Base-by-base conservation (phyloP, 2,888 invertebrate species). In the Elaeidobius kamerunicus region DNA sequence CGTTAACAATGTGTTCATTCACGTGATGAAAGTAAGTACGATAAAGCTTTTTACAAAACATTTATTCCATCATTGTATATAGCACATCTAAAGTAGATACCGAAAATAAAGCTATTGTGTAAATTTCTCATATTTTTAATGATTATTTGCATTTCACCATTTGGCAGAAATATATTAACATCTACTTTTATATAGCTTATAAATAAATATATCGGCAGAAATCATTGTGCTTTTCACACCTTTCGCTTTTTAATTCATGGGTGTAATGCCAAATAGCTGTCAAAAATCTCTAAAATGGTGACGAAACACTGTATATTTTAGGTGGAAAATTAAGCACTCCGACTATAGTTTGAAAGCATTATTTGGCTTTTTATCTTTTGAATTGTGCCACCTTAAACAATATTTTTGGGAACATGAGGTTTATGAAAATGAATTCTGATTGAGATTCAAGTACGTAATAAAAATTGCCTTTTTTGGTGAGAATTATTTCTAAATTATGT, bases 131-230 rank as follows among this genome's bases (percentile, higher is more conserved):
- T 16, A 35, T 32, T 47, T 47, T 47, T 32, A 40, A 47, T 32
- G 28, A 32, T 40, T 47, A 32, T 39, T 34, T 9, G 16, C 20
- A 5, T 27, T 38, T 27, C 19, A 11, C 14, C 12, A 28, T n/a
- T 39, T 14, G 39, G 36, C 46, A 39, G 40, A 47, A 48, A n/a
- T 36, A 47, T 36, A 12, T 36, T 2, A 42, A 12, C 17, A 30
- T 4, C 5, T 2, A 28, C 18, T 30, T 48, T 20, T 23, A 23
- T 41, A 41, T 32, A 3, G 48, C 48, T 48, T 47, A n/a, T n/a
- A n/a, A n/a, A n/a, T 5, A 14, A 40, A 40, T 40, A 40, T 48
- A 48, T 34, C 30, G 44, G 44, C 44, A 44, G 41, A 48, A 40
- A 48, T 41, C 17, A 19, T 17, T 28, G 40, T 35, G 41, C 34